phyloP scores from a whole-genome alignment of 2,113 vertebrate genomes.

The Rattus norvegicus region GRCr8 NC_086034.1:49490001-49490500 shows the following conservation, averaged over 20 bases:
- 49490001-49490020: slow-evolving; percentile 46
- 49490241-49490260: neutral
- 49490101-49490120: neutral
- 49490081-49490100: neutral
- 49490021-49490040: neutral
- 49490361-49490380: too few species aligned
- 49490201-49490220: neutral
- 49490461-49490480: too few species aligned
- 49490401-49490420: too few species aligned
- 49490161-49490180: neutral
- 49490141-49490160: neutral
- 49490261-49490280: neutral
- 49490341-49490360: neutral
- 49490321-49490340: neutral
- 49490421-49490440: too few species aligned
- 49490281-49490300: slow-evolving; percentile 18
- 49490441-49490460: too few species aligned
- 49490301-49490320: neutral
- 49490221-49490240: neutral
- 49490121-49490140: neutral
- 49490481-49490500: too few species aligned
- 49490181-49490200: rapidly evolving
- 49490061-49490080: neutral
- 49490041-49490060: neutral
- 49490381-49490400: too few species aligned